Conservation (phyloP, 2,113 vertebrate species). For the Gallinago undulata region DNA sequence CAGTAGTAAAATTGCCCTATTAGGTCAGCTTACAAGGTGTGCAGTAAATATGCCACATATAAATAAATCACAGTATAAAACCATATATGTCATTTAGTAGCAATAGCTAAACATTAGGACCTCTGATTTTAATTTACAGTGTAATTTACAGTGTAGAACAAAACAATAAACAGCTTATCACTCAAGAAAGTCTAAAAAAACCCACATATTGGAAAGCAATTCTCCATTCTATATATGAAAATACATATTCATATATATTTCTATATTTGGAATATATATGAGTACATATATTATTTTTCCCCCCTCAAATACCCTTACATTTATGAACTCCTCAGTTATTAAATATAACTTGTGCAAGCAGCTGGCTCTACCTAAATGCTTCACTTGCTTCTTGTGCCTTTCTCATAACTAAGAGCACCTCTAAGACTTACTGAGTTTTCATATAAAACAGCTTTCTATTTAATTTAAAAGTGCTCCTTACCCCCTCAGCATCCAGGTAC, state of each 20-base stretch:
- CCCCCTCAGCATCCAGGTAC: neutral
- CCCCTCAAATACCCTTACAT: neutral
- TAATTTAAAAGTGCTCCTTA: neutral
- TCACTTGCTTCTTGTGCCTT: neutral
- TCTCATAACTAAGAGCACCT: neutral
- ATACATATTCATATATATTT: neutral
- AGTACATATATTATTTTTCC: neutral
- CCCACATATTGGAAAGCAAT: neutral
- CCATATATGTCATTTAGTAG: neutral
- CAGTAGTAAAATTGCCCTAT: neutral
- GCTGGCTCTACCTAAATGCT: neutral
- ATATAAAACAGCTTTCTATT: neutral
- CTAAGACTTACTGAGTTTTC: neutral
- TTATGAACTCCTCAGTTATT: neutral
- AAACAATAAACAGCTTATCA: neutral
- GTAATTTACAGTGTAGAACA: neutral
- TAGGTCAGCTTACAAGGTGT: neutral
- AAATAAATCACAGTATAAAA: slow-evolving; percentile 43
- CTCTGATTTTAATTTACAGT: slow-evolving; percentile 15
- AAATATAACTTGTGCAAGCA: neutral
- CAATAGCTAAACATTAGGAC: neutral
- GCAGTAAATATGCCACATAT: neutral
- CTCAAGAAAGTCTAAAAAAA: neutral
- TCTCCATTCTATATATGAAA: neutral
- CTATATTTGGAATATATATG: neutral